Base-by-base conservation (phyloP, 2,888 invertebrate genomes). In the Euphydryas editha region DNA sequence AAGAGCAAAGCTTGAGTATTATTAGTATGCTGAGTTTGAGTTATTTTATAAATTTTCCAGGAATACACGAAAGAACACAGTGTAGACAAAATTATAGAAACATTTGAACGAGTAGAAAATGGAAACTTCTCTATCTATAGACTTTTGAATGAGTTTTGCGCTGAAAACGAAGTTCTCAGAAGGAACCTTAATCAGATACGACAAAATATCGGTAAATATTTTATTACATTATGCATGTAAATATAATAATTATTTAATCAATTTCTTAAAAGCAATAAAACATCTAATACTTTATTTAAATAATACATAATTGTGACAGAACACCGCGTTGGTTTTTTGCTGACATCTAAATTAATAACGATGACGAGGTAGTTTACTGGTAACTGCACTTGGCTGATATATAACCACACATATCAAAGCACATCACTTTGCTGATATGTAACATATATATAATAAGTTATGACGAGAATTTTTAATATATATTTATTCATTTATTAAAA, bases 71-170 rank as follows among this genome's bases (percentile, higher is more conserved):
- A 93, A 3, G 94, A 94, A 72, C 73, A 80, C 6, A 85, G 90
- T 42, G 81, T 93, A 21, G 81, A 89, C 46, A 92, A 87, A 57
- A 92, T 96, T 24, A 94, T 94, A n/a, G 91, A 93, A 0, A 85
- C 93, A 39, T 97, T 96, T 78, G 81, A 94, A 30, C 93, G 93
- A 72, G 93, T 93, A 62, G 97, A 97, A 78, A 95, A 95, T 71
- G 94, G 95, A 71, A 97, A 97, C 84, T 96, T 96, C 81, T 95
- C 96, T 0, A 87, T 95, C 1, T 97, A 97, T 82, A 94, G 94
- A 75, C 95, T 95, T 71, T 94, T 97, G 21, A 96, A 95, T 59
- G 95, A 96, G 42, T 81, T 70, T 55, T 91, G 90, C 59, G 89
- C 89, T 0, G 90, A 89, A 62, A 89, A 82, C 18, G 82, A 81